These are phyloP conservation scores for Cosmopolites sordidus DNA, from an alignment of 2,888 invertebrate genomes.

Conservation along the genomic window DNA sequence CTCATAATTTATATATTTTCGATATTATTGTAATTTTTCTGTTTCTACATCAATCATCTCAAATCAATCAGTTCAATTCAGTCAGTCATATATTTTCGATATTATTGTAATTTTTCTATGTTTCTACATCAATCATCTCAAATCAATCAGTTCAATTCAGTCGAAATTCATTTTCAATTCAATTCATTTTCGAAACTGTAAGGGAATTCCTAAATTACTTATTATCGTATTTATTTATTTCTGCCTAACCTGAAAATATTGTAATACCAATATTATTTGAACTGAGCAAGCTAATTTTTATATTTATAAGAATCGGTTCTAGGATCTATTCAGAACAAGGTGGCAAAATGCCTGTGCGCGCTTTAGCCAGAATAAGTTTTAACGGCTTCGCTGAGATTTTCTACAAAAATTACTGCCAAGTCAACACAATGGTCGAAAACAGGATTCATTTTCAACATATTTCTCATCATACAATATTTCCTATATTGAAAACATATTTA, in stretches of 20 bases:
- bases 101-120: too few species aligned
- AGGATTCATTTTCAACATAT: slow-evolving; percentile 12
- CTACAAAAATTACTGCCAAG: not conserved
- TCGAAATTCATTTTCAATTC: too few species aligned
- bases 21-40: slow-evolving; percentile 38
- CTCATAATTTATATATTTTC: slow-evolving; percentile 34
- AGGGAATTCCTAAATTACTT: not conserved
- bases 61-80: slow-evolving; percentile 27
- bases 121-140: too few species aligned
- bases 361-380: not conserved
- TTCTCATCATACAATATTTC: not conserved
- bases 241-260: not conserved
- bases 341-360: slow-evolving; percentile 25
- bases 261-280: slow-evolving; percentile 16
- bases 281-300: slow-evolving; percentile 30
- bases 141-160: too few species aligned
- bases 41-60: slow-evolving; percentile 31
- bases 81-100: slow-evolving; percentile 8
- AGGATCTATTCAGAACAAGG: slow-evolving; percentile 38
- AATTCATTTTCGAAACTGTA: slow-evolving; percentile 29
- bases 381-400: not conserved
- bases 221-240: not conserved
- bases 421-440: not conserved
- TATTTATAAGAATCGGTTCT: slow-evolving; percentile 38
- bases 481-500: not conserved